These are phyloP conservation scores for Drosophila ezoana DNA, from an alignment of 2,888 invertebrate species.

Conservation along the genomic window DNA sequence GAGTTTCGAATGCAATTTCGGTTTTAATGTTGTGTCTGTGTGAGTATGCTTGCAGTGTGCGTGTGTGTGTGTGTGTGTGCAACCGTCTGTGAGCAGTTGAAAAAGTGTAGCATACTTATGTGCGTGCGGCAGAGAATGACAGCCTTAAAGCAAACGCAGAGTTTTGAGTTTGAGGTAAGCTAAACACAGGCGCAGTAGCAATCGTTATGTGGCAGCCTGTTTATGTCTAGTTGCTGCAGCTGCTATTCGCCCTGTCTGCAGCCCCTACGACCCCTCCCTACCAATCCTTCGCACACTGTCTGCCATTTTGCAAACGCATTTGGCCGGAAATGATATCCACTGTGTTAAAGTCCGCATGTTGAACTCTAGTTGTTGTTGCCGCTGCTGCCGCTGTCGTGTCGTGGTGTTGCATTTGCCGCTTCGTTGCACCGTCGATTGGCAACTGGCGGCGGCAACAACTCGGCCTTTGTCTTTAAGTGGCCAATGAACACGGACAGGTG, in stretches of 20 bases:
- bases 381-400: constrained; percentile 54
- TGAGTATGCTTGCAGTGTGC: neutral
- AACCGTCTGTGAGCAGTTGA: constrained; percentile 9
- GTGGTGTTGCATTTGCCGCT: constrained; percentile 78
- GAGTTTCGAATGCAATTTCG: constrained; percentile 67
- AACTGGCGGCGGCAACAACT: constrained; percentile 22
- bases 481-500: constrained; percentile 64
- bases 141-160: constrained; percentile 17
- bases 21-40: constrained; percentile 22
- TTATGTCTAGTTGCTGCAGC: constrained; percentile 11
- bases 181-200: neutral
- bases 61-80: neutral
- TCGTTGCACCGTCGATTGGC: constrained; percentile 73
- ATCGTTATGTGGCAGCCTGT: constrained; percentile 37
- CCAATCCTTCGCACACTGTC: constrained; percentile 1
- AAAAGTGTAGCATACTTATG: constrained; percentile 48
- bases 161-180: constrained; percentile 4
- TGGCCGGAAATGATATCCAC: constrained; percentile 78
- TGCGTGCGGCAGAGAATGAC: constrained; percentile 41
- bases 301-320: constrained; percentile 72
- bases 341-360: constrained; percentile 70
- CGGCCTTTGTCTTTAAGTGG: constrained; percentile 70
- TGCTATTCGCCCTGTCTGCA: neutral
- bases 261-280: neutral
- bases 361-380: constrained; percentile 12